Evolutionary conservation across 2,113 vertebrate species (phyloP).

Genomic region (Bolborhynchus lineola): DNA sequence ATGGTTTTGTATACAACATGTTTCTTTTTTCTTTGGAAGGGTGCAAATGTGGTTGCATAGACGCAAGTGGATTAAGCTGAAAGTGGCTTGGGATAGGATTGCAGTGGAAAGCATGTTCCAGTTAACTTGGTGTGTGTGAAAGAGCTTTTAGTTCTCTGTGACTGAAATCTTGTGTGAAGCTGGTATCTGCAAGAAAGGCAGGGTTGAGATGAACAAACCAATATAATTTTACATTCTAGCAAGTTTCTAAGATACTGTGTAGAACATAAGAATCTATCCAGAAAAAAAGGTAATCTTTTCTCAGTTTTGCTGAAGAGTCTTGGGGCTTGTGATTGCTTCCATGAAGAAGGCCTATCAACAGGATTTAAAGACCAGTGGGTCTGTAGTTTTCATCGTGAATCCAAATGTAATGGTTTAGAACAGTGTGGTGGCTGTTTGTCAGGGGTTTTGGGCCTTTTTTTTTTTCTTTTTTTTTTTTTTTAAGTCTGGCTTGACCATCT

Average conservation of each 20-base stretch:
- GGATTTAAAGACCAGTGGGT: background rate
- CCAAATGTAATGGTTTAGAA: background rate
- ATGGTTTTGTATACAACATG: rapidly evolving
- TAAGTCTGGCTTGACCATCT: background rate
- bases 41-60: background rate
- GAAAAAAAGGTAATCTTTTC: background rate
- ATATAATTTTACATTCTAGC: background rate
- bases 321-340: background rate
- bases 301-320: background rate
- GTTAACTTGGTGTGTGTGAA: background rate
- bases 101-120: background rate
- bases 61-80: background rate
- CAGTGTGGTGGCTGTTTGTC: background rate
- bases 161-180: background rate
- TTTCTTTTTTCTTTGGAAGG: background rate
- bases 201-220: background rate
- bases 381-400: background rate
- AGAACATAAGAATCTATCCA: background rate
- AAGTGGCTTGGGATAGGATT: background rate
- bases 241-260: background rate
- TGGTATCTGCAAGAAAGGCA: background rate
- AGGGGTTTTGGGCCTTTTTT: background rate
- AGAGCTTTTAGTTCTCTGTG: background rate
- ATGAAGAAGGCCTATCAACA: rapidly evolving
- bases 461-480: background rate